Evolutionary conservation across 2,113 vertebrate species (phyloP).

Genomic region (Phaethon lepturus): DNA sequence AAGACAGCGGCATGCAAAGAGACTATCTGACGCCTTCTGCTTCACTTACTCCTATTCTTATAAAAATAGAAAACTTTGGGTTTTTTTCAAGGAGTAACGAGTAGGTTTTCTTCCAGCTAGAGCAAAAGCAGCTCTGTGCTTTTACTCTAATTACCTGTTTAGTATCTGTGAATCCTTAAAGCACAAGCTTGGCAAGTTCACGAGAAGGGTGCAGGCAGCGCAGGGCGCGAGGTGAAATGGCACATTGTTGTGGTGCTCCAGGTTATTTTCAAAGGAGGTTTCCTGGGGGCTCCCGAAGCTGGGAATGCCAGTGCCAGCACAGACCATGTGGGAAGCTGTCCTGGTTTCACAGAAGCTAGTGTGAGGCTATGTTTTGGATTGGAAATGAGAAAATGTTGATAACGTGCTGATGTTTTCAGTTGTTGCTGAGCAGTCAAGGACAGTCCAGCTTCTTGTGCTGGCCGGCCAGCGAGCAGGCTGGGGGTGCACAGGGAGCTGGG

Average conservation of each 20-base stretch:
- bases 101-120: not conserved
- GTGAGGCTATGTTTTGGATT: no score
- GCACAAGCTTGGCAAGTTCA: not conserved
- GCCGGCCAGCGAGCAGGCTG: no score
- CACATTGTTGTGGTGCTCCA: rapidly evolving
- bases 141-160: not conserved
- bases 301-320: not conserved
- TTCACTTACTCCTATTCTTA: slow-evolving; percentile 22
- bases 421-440: no score
- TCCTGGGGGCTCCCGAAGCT: not conserved
- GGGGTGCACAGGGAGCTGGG: no score
- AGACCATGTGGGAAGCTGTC: not conserved
- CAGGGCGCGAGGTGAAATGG: rapidly evolving
- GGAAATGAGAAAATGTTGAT: no score
- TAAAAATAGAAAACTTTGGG: not conserved
- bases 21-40: not conserved
- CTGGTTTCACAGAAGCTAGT: no score
- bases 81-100: not conserved
- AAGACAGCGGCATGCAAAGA: not conserved
- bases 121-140: not conserved
- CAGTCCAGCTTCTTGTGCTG: no score
- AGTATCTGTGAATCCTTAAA: not conserved
- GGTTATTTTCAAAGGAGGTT: not conserved
- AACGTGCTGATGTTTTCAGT: no score
- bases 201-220: rapidly evolving